A percentile compares a stretch with the other conserved stretches of the same genome.
Evolutionary conservation across 2,113 vertebrate species (phyloP).

Genomic region (Beaufortia kweichowensis): DNA sequence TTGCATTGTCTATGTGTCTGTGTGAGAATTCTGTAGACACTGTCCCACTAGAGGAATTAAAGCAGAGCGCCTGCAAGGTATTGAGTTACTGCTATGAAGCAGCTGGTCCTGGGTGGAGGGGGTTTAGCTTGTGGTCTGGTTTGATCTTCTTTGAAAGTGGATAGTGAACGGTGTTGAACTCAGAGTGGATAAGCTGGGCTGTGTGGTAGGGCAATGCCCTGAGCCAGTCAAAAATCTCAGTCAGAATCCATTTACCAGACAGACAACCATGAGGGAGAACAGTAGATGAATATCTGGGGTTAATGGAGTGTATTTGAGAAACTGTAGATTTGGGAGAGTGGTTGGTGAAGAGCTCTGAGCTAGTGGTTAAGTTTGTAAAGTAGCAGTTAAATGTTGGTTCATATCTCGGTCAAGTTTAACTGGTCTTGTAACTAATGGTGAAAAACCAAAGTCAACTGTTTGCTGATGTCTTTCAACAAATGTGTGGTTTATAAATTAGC

Average conservation of each 20-base stretch:
- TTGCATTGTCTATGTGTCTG: background rate
- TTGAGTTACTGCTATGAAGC: slow-evolving; percentile 49
- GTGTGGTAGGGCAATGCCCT: slow-evolving; percentile 5
- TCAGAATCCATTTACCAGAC: slow-evolving; percentile 34
- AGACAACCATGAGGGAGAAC: slow-evolving; percentile 8
- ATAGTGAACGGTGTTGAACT: slow-evolving; percentile 35
- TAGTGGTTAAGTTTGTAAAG: slow-evolving; percentile 46
- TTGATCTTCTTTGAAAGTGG: slow-evolving; percentile 43
- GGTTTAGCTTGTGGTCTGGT: slow-evolving; percentile 23
- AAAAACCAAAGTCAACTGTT: slow-evolving; percentile 29
- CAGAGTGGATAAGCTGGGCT: slow-evolving; percentile 19
- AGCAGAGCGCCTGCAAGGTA: background rate
- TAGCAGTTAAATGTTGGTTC: slow-evolving; percentile 28
- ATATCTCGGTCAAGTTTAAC: slow-evolving; percentile 14
- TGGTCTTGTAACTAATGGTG: background rate
- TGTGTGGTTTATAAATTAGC: slow-evolving; percentile 12
- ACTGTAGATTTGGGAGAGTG: slow-evolving; percentile 10
- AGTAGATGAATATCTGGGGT: slow-evolving; percentile 13
- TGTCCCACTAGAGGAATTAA: slow-evolving; percentile 29
- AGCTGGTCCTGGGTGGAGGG: slow-evolving; percentile 40
- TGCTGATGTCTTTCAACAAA: slow-evolving; percentile 32
- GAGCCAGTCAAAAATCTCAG: background rate
- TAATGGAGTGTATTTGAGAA: slow-evolving; percentile 40
- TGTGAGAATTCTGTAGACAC: slow-evolving; percentile 31
- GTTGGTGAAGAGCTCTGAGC: slow-evolving; percentile 47